These are phyloP conservation scores for Aethina tumida DNA, from an alignment of 1,140 invertebrate species.

Conservation along the genomic window DNA sequence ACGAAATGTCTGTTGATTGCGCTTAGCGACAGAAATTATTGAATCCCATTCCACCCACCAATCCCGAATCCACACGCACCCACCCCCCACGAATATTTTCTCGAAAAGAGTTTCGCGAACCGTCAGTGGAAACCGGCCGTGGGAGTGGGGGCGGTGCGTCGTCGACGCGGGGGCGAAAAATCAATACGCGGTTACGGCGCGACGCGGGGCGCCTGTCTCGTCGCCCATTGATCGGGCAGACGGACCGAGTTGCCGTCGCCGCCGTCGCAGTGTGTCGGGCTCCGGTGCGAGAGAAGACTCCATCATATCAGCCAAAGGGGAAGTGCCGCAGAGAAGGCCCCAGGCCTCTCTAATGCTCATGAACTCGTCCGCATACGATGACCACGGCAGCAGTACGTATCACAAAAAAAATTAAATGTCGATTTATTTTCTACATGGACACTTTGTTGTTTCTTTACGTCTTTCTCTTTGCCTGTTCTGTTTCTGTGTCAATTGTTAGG, in stretches of 20 bases:
- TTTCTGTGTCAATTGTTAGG: constrained; percentile 6
- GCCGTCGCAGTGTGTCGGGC: constrained; percentile 9
- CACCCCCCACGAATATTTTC: not conserved
- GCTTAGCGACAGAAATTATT: too few species aligned
- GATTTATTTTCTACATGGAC: not conserved
- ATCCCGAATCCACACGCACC: not conserved
- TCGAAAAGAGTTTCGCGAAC: not conserved
- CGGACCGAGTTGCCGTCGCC: constrained; percentile 13
- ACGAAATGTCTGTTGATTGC: too few species aligned
- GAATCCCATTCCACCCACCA: constrained; percentile 1
- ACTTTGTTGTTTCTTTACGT: constrained; percentile 2
- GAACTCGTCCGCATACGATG: constrained; percentile 15
- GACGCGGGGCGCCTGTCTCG: constrained; percentile 6
- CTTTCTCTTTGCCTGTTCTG: constrained; percentile 4
- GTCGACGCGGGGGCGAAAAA: not conserved
- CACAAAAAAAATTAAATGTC: too few species aligned
- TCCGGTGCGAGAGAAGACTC: constrained; percentile 6
- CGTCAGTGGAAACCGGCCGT: not conserved
- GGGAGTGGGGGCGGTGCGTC: not conserved
- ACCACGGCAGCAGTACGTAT: constrained; percentile 19
- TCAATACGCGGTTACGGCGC: constrained; percentile 10
- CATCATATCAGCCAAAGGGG: constrained; percentile 11
- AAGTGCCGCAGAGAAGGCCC: constrained; percentile 13
- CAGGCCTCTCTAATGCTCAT: constrained; percentile 21
- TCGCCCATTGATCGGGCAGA: constrained; percentile 11